These are phyloP conservation scores for Rhizomys pruinosus DNA, from an alignment of 2,113 vertebrate species.

Conservation along the genomic window DNA sequence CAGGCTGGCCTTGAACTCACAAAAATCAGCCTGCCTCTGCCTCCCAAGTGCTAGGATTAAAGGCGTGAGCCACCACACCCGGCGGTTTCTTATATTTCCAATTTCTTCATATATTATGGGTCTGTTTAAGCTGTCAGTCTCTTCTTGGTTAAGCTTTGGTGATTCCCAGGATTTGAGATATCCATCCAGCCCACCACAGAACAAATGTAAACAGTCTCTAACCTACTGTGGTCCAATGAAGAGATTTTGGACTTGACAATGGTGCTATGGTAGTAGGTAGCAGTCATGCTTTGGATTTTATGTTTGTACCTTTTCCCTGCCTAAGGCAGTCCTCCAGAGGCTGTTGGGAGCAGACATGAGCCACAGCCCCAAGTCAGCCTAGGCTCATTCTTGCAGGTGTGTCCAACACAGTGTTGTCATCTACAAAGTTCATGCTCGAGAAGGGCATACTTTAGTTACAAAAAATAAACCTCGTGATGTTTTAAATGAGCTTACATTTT, in stretches of 20 bases:
- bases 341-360: neutral
- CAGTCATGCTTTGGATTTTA: neutral
- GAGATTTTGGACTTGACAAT: too few species aligned
- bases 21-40: too few species aligned
- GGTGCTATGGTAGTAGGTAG: neutral
- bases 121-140: too few species aligned
- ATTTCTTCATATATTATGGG: too few species aligned
- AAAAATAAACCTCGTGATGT: neutral
- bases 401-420: neutral
- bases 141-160: too few species aligned
- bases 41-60: too few species aligned
- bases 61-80: too few species aligned
- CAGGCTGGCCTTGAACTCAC: too few species aligned
- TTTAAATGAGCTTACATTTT: neutral
- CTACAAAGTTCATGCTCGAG: neutral
- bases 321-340: neutral
- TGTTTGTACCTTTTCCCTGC: neutral
- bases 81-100: too few species aligned
- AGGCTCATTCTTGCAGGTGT: neutral
- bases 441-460: neutral
- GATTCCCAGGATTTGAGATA: too few species aligned
- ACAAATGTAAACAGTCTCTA: neutral
- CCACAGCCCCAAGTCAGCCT: too few species aligned
- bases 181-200: neutral
- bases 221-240: rapidly evolving